Base-by-base conservation (phyloP, 2,888 invertebrate genomes). In the Heliconius ethilla region DNA sequence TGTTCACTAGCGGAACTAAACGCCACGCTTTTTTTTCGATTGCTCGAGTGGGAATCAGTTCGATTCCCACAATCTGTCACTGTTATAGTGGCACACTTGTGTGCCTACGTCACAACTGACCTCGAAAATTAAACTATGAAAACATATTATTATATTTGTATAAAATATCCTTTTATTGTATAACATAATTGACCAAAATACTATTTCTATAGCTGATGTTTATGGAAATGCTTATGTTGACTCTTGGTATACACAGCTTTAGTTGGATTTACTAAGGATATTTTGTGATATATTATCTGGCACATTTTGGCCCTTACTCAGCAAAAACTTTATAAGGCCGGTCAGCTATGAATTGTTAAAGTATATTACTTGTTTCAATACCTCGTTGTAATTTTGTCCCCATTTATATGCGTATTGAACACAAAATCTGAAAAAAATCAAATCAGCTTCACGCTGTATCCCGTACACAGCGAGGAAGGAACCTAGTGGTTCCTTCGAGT, bases 211-310 rank as follows among this genome's bases (percentile, higher is more conserved):
- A 33, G 40, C 73, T 18, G n/a, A 40, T 37, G 25, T 67, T 63
- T 75, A 40, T 33, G 18, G 37, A 25, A 59, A 75, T 51, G 37
- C 37, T 33, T 25, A 66, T 73, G 66, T 73, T 77, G 63, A 77
- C 65, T 77, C 67, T 62, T 65, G 10, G 62, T 78, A 72, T 73
- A 76, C 45, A 67, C 29, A 66, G 73, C 72, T 73, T 77, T 78
- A 73, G 40, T 63, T 45, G 67, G 72, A 72, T 73, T 73, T 73
- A 67, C 78, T 67, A 59, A 45, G 62, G 72, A 78, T 76, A 76
- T 76, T 78, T 78, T 67, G 45, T 78, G 76, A 76, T 78, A 78
- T 78, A 78, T 78, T 69, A 67, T 73, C 78, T 75, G 75, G 62
- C 62, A 66, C 78, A 78, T 55, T 70, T 78, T 73, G 59, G 59